Percentiles rank a stretch among this genome's conserved stretches.
These are phyloP conservation scores for Takifugu ocellatus DNA, from an alignment of 2,797 vertebrate genomes.

Conservation along the genomic window DNA sequence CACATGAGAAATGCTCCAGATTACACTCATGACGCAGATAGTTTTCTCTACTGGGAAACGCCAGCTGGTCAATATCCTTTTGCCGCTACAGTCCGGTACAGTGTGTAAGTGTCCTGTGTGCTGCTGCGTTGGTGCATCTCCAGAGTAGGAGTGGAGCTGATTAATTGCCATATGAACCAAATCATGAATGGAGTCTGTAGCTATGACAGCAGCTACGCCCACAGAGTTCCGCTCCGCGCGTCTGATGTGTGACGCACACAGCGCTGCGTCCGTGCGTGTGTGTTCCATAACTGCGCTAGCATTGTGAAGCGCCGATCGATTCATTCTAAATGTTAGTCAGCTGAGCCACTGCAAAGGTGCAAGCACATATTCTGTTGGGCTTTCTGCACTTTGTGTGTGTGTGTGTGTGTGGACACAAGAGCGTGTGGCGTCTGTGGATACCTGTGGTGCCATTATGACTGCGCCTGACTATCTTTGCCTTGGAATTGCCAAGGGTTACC, in stretches of 20 bases:
- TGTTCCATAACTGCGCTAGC: slow-evolving; percentile 55
- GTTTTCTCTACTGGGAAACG: slow-evolving; percentile 4
- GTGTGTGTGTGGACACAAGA: slow-evolving; percentile 7
- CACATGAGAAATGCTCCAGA: no score
- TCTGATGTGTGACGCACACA: slow-evolving; percentile 69
- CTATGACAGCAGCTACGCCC: slow-evolving; percentile 72
- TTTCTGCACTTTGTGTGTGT: slow-evolving; percentile 23
- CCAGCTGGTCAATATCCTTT: slow-evolving; percentile 16
- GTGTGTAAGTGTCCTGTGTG: slow-evolving; percentile 34
- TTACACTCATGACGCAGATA: no score
- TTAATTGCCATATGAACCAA: slow-evolving; percentile 69
- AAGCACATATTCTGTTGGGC: slow-evolving; percentile 48
- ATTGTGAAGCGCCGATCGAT: slow-evolving; percentile 63
- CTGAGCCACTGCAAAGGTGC: slow-evolving; percentile 46
- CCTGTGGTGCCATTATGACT: slow-evolving; percentile 61
- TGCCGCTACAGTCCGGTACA: slow-evolving; percentile 28
- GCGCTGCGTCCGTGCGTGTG: slow-evolving; percentile 63
- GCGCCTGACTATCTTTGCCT: slow-evolving; percentile 45
- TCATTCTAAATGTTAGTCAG: slow-evolving; percentile 54
- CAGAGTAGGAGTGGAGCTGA: slow-evolving; percentile 67
- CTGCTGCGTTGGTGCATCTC: slow-evolving; percentile 58
- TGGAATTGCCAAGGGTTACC: slow-evolving; percentile 68
- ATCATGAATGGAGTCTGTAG: slow-evolving; percentile 73
- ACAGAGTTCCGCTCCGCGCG: slow-evolving; percentile 63
- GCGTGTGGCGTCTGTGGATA: slow-evolving; percentile 40